phyloP scores from a whole-genome alignment of 1,140 invertebrate genomes.

The Anoplophora glabripennis region DNA sequence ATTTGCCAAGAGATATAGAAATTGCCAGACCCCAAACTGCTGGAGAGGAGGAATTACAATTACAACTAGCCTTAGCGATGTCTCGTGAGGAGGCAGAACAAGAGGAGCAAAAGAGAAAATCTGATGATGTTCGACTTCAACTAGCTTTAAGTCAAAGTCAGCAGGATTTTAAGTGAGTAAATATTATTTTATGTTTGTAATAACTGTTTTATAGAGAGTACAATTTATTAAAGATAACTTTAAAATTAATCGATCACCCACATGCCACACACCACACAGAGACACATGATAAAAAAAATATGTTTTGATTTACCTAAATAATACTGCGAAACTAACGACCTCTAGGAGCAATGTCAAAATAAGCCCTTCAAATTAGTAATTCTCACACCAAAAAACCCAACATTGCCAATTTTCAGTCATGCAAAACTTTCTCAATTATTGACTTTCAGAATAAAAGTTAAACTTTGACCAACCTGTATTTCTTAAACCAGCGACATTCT shows the following conservation, averaged over 20 bases:
- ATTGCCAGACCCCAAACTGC: conserved; percentile 90
- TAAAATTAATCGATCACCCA: not conserved
- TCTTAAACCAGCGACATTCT: too few relatives aligned
- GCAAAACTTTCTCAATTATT: too few relatives aligned
- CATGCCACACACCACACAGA: too few relatives aligned
- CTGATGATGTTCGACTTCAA: conserved; percentile 91
- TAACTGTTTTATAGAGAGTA: not conserved
- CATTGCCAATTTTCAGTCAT: too few relatives aligned
- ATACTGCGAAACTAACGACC: too few relatives aligned
- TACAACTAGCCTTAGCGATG: conserved; percentile 97
- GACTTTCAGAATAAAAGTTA: too few relatives aligned
- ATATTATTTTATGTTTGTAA: not conserved
- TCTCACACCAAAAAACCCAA: too few relatives aligned
- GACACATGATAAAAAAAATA: too few relatives aligned
- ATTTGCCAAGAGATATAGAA: conserved; percentile 74
- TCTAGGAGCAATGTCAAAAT: too few relatives aligned
- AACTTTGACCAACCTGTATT: too few relatives aligned
- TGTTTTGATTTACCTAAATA: too few relatives aligned
- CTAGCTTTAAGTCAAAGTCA: conserved; percentile 91
- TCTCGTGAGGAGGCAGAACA: conserved; percentile 97
- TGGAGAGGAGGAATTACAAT: conserved; percentile 96
- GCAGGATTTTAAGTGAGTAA: conserved; percentile 78
- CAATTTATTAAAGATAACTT: not conserved
- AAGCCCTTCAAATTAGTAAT: too few relatives aligned
- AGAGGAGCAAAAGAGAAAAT: conserved; percentile 87